Evolutionary conservation across 2,888 invertebrate genomes (phyloP).

Genomic region (Papilio protenor): DNA sequence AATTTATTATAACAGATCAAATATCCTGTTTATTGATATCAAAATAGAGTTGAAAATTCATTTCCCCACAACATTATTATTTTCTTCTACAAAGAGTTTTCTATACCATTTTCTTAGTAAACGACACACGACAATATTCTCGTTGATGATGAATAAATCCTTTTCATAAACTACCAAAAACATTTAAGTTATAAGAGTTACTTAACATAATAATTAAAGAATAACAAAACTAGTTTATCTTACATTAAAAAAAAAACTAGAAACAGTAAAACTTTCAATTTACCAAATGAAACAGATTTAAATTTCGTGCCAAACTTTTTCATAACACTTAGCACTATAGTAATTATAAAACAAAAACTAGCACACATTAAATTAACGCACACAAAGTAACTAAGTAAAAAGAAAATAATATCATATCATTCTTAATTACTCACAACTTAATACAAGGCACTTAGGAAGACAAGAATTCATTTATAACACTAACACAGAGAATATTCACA

Average conservation of each 20-base stretch:
- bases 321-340: background rate
- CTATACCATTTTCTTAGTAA: background rate
- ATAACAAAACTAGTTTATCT: background rate
- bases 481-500: background rate
- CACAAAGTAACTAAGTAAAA: slow-evolving; percentile 4
- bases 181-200: background rate
- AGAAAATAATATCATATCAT: slow-evolving; percentile 33
- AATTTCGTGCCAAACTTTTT: background rate
- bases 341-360: background rate
- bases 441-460: slow-evolving; percentile 44
- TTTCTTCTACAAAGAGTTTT: background rate
- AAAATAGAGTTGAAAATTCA: background rate
- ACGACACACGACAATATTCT: background rate
- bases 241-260: background rate
- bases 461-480: background rate
- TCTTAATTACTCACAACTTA: slow-evolving; percentile 39
- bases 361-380: background rate
- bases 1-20: slow-evolving; percentile 4
- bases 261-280: background rate
- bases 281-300: background rate
- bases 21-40: background rate
- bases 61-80: background rate
- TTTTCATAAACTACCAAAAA: background rate
- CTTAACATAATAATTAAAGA: background rate
- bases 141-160: background rate